Base-by-base conservation (phyloP, 1,140 invertebrate species). In the Aphelenchoides avenae region DNA sequence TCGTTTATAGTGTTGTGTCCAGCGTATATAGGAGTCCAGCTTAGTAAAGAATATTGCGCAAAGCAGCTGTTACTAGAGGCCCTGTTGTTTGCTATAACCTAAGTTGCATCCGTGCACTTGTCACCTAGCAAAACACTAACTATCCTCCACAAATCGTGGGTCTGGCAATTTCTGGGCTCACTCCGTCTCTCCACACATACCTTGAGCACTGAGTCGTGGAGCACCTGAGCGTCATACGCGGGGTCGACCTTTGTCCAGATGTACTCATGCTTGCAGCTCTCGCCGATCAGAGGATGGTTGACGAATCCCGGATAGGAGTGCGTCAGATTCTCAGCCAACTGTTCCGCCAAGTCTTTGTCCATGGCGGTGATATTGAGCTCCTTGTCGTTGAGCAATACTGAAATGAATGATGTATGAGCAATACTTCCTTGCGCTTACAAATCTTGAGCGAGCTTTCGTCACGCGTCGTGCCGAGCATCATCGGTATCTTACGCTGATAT, bases 251-350 rank as follows among this genome's bases (percentile, higher is more conserved):
- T 70, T 5, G 66, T 67, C 68, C 70, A 77, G 18, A 75, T 57
- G 48, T 75, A 75, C 58, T 77, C 68, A 42, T 76, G 59, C 44
- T 72, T 77, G 33, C 71, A 71, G 2, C 65, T 75, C 58, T 75
- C 70, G 7, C 66, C 49, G 48, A 75, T 77, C 18, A 75, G 40
- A 22, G 51, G 61, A 33, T 71, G 72, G 36, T 75, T 75, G 30
- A 54, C 59, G 43, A 75, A 75, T 1, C 68, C 74, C 15, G 60
- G 58, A 39, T 51, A 73, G 15, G 49, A 22, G 26, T 50, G 24
- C 22, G 73, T 75, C 13, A 75, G 49, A 48, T 77, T 75, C 7
- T 61, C 63, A 31, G 59, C 72, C 15, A 77, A 36, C 39, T 60
- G 33, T 52, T 75, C 73, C 9, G 75, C 73, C 22, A 58, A 5